phyloP scores from a whole-genome alignment of 2,113 vertebrate species.

The Burhinus oedicnemus region DNA sequence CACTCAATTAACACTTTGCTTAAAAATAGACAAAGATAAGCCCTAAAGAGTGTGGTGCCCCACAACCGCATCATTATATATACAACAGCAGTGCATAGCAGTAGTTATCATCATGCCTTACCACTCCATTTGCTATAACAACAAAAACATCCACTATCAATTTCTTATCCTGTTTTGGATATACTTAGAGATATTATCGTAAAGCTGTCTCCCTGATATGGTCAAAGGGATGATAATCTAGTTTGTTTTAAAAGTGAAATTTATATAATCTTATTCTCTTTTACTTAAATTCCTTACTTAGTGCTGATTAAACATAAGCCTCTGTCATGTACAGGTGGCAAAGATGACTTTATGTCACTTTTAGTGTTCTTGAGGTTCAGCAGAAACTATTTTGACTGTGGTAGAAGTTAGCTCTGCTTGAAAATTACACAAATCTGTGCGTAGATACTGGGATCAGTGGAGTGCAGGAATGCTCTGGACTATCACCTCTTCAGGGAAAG shows the following conservation, averaged over 20 bases:
- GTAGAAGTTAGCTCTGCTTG: not conserved
- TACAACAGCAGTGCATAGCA: not conserved
- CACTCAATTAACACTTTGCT: constrained; percentile 46
- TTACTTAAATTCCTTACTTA: constrained; percentile 14
- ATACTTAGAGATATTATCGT: constrained; percentile 18
- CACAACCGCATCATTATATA: not conserved
- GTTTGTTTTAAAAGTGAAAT: constrained; percentile 48
- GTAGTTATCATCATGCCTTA: constrained; percentile 8
- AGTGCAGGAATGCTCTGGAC: not conserved
- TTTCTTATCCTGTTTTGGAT: constrained; percentile 19
- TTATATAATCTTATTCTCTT: not conserved
- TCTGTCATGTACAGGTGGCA: not conserved
- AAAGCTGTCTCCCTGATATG: not conserved
- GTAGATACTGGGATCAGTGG: not conserved
- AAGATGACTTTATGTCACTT: not conserved
- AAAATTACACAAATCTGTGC: not conserved
- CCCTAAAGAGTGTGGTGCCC: not conserved
- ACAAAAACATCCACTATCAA: constrained; percentile 26
- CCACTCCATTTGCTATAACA: constrained; percentile 24
- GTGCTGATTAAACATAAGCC: not conserved
- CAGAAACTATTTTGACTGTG: not conserved
- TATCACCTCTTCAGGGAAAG: not conserved
- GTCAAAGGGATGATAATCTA: not conserved
- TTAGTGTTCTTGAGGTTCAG: not conserved
- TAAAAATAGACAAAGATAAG: constrained; percentile 67